A percentile compares a stretch with the other conserved stretches of the same genome.
phyloP scores from a whole-genome alignment of 2,113 vertebrate species.

The Abramis brama region DNA sequence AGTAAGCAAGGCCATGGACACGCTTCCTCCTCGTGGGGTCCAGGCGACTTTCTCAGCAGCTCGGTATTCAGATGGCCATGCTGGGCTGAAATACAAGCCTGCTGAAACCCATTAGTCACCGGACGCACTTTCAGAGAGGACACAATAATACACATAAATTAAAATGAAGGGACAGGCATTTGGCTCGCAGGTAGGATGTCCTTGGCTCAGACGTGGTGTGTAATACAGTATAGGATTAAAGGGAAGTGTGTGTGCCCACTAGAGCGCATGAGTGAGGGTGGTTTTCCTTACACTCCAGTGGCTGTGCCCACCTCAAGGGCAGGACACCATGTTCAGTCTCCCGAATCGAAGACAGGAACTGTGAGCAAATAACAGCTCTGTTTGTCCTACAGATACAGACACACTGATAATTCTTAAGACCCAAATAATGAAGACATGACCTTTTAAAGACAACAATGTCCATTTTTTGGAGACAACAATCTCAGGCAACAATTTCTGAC shows the following conservation, averaged over 20 bases:
- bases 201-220: neutral
- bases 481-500: neutral
- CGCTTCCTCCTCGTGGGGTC: neutral
- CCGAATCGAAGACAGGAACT: constrained; percentile 7
- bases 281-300: constrained; percentile 28
- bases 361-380: neutral
- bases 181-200: constrained; percentile 25
- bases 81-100: constrained; percentile 30
- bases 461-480: neutral
- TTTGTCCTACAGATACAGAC: neutral
- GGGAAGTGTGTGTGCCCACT: constrained; percentile 24
- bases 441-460: constrained; percentile 1
- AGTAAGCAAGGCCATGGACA: neutral
- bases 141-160: constrained; percentile 33
- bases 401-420: neutral
- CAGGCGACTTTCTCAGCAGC: constrained; percentile 8
- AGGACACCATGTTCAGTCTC: constrained; percentile 8
- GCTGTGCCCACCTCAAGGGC: constrained; percentile 23
- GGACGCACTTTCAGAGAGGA: constrained; percentile 12
- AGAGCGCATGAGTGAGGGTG: constrained; percentile 27
- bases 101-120: constrained; percentile 34
- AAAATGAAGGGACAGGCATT: constrained; percentile 33
- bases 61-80: constrained; percentile 1
- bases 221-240: constrained; percentile 27
- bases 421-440: neutral